Evolutionary conservation across 1,140 invertebrate genomes (phyloP), one percentile per base, ranked within the genome.

Genomic region (Hydropsyche tenuis): DNA sequence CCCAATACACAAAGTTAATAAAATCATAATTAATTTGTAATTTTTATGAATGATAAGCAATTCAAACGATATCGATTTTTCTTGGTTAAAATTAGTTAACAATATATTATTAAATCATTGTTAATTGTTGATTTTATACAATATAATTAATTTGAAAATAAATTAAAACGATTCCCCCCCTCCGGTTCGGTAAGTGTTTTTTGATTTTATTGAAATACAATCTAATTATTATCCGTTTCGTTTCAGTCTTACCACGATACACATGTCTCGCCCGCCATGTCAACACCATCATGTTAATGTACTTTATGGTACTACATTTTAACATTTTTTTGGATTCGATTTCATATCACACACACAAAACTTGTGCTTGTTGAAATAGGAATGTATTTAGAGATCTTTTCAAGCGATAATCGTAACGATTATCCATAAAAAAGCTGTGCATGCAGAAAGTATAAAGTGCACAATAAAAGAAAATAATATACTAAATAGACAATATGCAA

Each of bases 171-270:
- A 37, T 4, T 9, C 9, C 30, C 9, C 30, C 30, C 30, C 30
- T 37, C 30, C 30, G 3, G 3, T 4, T 37, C 9, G 30, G 9
- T 37, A 37, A 37, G 9, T 37, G 9, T 37, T 4, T 37, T 37
- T 37, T n/a, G n/a, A 37, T 4, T 37, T 6, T 3, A 37, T 37
- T 37, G 9, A 42, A 7, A 69, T 56, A 23, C 18, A 56, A 56
- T 53, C 27, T 43, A 70, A 56, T 37, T 30, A 14, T 66, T 27
- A 18, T 73, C 45, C 63, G 37, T 70, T 71, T 65, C 46, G 56
- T 20, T 37, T 77, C 76, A 77, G 76, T 77, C 76, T 77, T 77
- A 73, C 76, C 76, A 77, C 66, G 69, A 42, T 42, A 46, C 73
- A 53, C 51, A 73, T 46, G 45, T 63, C 42, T 75, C 76, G 71